These are phyloP conservation scores for Bubo scandiacus DNA, from an alignment of 2,113 vertebrate genomes.

Conservation along the genomic window DNA sequence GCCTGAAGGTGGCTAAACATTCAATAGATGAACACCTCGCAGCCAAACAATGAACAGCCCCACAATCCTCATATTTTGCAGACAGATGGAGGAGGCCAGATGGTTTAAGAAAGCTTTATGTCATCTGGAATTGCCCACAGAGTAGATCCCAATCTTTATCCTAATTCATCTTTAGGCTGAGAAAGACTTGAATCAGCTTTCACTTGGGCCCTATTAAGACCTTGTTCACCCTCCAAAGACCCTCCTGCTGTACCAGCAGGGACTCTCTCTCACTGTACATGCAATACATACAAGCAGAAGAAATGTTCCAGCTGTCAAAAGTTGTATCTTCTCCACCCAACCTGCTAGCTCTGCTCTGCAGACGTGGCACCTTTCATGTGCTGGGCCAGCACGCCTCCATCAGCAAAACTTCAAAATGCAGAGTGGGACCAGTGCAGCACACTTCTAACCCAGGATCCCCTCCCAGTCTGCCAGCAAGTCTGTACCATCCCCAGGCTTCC, in stretches of 20 bases:
- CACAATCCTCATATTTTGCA: background rate
- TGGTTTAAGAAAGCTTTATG: background rate
- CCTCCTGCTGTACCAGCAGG: background rate
- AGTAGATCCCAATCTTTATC: background rate
- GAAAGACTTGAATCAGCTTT: background rate
- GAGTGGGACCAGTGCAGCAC: background rate
- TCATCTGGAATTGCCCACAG: background rate
- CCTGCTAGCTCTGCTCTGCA: background rate
- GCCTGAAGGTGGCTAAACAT: background rate
- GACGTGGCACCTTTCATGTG: background rate
- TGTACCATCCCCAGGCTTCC: background rate
- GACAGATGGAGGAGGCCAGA: background rate
- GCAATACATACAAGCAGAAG: background rate
- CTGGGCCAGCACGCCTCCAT: background rate
- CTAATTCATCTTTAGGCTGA: background rate
- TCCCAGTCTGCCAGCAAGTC: background rate
- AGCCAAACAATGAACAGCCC: background rate
- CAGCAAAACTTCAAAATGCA: background rate
- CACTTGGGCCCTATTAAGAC: background rate
- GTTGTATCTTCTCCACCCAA: background rate
- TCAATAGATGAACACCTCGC: background rate
- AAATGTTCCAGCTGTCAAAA: background rate
- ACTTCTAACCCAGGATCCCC: rapidly evolving
- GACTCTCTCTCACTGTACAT: background rate
- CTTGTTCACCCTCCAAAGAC: background rate